Base-by-base conservation (phyloP, 2,888 invertebrate species). In the Rambutsinella grinnellia region DNA sequence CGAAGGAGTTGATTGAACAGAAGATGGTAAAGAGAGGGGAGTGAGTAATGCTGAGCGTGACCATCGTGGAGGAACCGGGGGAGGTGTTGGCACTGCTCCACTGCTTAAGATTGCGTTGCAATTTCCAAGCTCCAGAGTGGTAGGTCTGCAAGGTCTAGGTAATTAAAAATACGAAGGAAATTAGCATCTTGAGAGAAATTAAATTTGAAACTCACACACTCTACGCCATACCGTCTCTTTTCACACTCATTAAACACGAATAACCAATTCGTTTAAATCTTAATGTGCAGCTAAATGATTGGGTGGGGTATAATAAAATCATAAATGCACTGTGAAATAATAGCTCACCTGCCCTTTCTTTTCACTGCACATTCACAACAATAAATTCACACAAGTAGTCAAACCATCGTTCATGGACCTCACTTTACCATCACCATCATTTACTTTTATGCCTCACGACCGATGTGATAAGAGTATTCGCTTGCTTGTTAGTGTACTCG, bases 1-100 rank as follows among this genome's bases (percentile, higher is more conserved):
- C 51, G 84, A 82, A 54, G 84, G 84, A 10, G 83, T 83, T n/a
- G 81, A 82, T 60, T 83, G 83, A 54, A 83, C 75, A 36, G 81
- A 82, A 15, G 82, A 82, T 24, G 82, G 82, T 19, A 80, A 77
- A 10, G 81, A 81, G 57, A 80, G 56, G n/a, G 82, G 81, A 23
- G 80, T 79, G 8, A 84, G 79, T 36, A 84, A 68, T n/a, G 82
- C 75, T 2, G 82, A 82, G 27, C 81, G 75, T 28, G 82, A 81
- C 84, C 84, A 84, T 74, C 84, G 56, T 53, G 82, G 82, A 58
- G 82, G 82, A 44, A 81, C 80, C 47, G 82, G 81, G 27, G 84
- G 84, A 44, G 82, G 81, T 51, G 77, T 79, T 57, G 72, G 62
- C 44, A 69, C 72, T 54, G 70, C 69, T 63, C 61, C 68, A 21